Evolutionary conservation across 1,140 invertebrate species (phyloP).

Genomic region (Leptinotarsa undecemlineata): DNA sequence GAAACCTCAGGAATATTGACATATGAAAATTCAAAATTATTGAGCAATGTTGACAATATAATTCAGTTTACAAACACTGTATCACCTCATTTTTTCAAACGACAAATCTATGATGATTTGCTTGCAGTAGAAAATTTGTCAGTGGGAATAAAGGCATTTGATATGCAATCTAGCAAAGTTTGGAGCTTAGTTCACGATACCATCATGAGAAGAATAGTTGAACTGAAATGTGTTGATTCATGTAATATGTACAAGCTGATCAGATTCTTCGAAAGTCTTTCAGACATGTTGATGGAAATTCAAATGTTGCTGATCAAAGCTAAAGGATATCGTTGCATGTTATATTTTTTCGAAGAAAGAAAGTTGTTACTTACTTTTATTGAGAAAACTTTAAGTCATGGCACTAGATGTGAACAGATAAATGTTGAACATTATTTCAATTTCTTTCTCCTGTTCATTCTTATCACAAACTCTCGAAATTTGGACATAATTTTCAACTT

Average conservation of each 20-base stretch:
- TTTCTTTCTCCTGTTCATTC: slow-evolving; percentile 31
- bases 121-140: slow-evolving; percentile 1
- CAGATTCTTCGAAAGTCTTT: slow-evolving; percentile 34
- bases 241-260: slow-evolving; percentile 30
- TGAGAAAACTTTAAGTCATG: slow-evolving; percentile 29
- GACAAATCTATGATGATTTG: slow-evolving; percentile 27
- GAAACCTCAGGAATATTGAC: not conserved
- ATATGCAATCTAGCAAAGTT: slow-evolving; percentile 23
- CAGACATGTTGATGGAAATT: slow-evolving; percentile 29
- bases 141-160: slow-evolving; percentile 7
- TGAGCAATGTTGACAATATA: not conserved
- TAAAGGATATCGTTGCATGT: not conserved
- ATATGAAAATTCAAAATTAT: not conserved
- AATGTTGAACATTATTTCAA: slow-evolving; percentile 22
- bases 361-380: slow-evolving; percentile 28
- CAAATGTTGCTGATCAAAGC: slow-evolving; percentile 19
- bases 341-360: slow-evolving; percentile 38
- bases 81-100: slow-evolving; percentile 14
- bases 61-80: slow-evolving; percentile 5
- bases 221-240: slow-evolving; percentile 24
- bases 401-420: slow-evolving; percentile 31
- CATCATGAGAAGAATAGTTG: slow-evolving; percentile 24
- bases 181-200: slow-evolving; percentile 34
- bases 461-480: slow-evolving; percentile 36
- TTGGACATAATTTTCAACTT: slow-evolving; percentile 40